Conservation (phyloP, 2,113 vertebrate genomes). For the Sminthopsis crassicaudata region DNA sequence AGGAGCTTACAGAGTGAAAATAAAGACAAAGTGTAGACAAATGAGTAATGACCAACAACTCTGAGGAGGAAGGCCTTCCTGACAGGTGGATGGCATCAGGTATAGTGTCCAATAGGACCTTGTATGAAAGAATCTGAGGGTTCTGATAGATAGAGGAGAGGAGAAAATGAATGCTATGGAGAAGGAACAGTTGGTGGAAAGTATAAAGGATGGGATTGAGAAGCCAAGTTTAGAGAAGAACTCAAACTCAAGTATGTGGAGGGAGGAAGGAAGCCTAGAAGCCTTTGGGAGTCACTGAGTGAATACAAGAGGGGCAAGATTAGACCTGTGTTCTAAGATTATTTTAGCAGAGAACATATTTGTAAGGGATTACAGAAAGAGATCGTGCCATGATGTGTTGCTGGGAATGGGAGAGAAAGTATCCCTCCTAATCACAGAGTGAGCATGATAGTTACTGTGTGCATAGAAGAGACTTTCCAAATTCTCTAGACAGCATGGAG, state of each 20-base stretch:
- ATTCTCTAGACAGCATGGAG: background rate
- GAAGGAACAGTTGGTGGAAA: background rate
- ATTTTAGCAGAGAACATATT: background rate
- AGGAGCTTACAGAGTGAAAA: background rate
- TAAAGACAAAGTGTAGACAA: background rate
- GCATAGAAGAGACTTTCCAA: background rate
- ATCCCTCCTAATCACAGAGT: background rate
- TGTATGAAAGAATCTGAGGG: background rate
- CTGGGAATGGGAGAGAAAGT: background rate
- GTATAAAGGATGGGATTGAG: background rate
- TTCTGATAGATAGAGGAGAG: background rate
- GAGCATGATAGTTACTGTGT: background rate
- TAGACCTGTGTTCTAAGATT: background rate
- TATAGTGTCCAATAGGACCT: background rate
- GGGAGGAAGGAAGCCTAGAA: background rate
- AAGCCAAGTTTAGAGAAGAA: background rate
- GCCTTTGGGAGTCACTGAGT: background rate
- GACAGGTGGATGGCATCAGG: background rate
- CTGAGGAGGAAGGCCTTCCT: background rate
- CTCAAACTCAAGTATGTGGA: background rate
- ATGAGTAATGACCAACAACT: background rate
- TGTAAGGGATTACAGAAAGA: background rate
- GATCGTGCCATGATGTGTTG: background rate
- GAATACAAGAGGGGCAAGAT: background rate
- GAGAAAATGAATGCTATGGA: background rate